phyloP scores from a whole-genome alignment of 2,113 vertebrate genomes.

The Planiliza haematocheilus region DNA sequence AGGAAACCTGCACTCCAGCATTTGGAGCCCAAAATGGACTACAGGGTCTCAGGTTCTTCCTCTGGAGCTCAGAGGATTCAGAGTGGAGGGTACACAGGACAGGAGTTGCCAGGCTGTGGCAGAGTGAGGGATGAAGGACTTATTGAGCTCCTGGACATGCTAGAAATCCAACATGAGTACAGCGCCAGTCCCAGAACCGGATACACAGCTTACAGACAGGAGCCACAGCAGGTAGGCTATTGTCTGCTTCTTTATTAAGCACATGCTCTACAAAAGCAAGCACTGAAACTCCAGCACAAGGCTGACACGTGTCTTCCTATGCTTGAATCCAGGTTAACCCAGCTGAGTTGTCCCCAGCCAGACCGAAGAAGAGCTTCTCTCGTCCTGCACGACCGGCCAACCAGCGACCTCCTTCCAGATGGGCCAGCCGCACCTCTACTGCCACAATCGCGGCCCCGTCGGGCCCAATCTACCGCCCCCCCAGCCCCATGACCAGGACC shows the following conservation, averaged over 20 bases:
- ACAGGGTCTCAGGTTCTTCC: conserved; percentile 86
- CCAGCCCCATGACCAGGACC: conserved; percentile 73
- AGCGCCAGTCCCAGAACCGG: conserved; percentile 74
- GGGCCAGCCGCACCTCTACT: conserved; percentile 86
- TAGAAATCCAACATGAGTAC: conserved; percentile 86
- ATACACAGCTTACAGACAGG: conserved; percentile 58
- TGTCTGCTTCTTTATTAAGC: background rate
- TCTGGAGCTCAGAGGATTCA: conserved; percentile 66
- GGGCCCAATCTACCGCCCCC: conserved; percentile 72
- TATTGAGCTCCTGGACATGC: conserved; percentile 85
- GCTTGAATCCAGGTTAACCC: conserved; percentile 63
- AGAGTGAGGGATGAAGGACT: conserved; percentile 76
- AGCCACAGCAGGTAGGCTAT: conserved; percentile 71
- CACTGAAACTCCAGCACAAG: background rate
- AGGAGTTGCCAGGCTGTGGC: conserved; percentile 42
- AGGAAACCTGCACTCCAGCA: conserved; percentile 86
- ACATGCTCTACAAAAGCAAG: background rate
- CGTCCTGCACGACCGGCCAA: conserved; percentile 94
- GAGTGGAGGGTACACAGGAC: conserved; percentile 44
- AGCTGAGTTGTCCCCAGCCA: conserved; percentile 61
- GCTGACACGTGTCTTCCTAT: background rate
- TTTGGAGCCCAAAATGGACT: conserved; percentile 86
- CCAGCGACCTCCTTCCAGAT: conserved; percentile 93
- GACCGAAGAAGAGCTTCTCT: conserved; percentile 87
- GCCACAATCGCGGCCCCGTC: conserved; percentile 75